Evolutionary conservation across 2,888 invertebrate species (phyloP).

Genomic region (Heteromurus nitidus): DNA sequence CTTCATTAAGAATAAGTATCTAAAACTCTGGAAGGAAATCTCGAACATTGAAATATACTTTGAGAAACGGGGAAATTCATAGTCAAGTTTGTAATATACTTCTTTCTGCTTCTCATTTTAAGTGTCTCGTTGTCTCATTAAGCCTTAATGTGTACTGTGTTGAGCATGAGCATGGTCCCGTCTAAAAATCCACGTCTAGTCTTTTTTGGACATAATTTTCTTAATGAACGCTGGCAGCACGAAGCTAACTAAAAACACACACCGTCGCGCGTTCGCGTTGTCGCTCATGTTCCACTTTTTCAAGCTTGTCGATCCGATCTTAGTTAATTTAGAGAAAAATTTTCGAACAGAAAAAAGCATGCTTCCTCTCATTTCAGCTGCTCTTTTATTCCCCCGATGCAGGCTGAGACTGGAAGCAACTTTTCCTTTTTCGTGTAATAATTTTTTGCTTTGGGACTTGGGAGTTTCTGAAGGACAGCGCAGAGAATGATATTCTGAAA

Average conservation of each 20-base stretch:
- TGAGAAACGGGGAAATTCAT: no score
- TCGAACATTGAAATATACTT: no score
- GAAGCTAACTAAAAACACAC: no score
- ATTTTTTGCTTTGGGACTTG: background rate
- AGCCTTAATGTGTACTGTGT: slow-evolving; percentile 27
- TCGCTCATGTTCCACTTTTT: no score
- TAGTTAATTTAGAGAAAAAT: no score
- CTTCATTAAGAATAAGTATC: background rate
- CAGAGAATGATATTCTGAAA: no score
- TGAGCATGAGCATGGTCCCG: slow-evolving; percentile 46
- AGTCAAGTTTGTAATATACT: background rate
- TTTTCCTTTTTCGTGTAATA: background rate
- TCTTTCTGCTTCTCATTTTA: slow-evolving; percentile 4
- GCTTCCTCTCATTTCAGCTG: slow-evolving; percentile 56
- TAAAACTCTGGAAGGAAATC: background rate
- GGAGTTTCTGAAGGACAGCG: no score
- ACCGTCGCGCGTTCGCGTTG: no score
- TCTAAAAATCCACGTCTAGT: background rate
- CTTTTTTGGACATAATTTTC: slow-evolving; percentile 14
- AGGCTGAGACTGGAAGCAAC: no score
- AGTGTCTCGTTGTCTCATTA: slow-evolving; percentile 45
- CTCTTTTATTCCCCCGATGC: no score
- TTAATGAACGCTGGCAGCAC: slow-evolving; percentile 20
- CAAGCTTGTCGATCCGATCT: no score
- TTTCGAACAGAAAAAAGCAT: no score